Evolutionary conservation across 1,140 invertebrate species (phyloP).

Genomic region (Penaeus indicus): DNA sequence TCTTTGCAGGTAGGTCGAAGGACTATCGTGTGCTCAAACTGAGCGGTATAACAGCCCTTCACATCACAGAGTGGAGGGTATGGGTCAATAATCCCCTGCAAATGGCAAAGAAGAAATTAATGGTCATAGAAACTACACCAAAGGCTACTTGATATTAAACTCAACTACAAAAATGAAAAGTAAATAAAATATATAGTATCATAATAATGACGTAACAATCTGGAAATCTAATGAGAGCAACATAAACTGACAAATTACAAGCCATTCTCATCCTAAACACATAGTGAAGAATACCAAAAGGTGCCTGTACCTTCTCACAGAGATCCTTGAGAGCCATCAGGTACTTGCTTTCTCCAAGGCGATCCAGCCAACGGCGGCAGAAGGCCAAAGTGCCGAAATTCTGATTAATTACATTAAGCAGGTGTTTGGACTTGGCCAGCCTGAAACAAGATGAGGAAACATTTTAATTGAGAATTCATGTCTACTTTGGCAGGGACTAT

Average conservation of each 20-base stretch:
- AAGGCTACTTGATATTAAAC: background rate
- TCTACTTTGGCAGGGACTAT: no score
- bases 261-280: no score
- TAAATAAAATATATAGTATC: no score
- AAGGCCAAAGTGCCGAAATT: conserved; percentile 98
- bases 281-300: no score
- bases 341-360: conserved; percentile 96
- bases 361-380: conserved; percentile 98
- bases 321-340: conserved; percentile 98
- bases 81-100: conserved; percentile 84
- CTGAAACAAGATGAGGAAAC: conserved; percentile 71
- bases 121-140: background rate
- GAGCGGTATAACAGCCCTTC: conserved; percentile 98
- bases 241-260: no score
- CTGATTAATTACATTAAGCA: conserved; percentile 96
- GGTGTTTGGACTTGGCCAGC: conserved; percentile 90
- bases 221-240: no score
- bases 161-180: no score
- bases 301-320: conserved; percentile 83
- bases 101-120: background rate
- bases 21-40: conserved; percentile 99
- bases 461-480: no score
- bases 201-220: no score
- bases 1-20: conserved; percentile 99
- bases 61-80: conserved; percentile 98